Evolutionary conservation across 2,888 invertebrate species (phyloP), one percentile per base, ranked within the genome.

Genomic region (Agrotis segetum): DNA sequence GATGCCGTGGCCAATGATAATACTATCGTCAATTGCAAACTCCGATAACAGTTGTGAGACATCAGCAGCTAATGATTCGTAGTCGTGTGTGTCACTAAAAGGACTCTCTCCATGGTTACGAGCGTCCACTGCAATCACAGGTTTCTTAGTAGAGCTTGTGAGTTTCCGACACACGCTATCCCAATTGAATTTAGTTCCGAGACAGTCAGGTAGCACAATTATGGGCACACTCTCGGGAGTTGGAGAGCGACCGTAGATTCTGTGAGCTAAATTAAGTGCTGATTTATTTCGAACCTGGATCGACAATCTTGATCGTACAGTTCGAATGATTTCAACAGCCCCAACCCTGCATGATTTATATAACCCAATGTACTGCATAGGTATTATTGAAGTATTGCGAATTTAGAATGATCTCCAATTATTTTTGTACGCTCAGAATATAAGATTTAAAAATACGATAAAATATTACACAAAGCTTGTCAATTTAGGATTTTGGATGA

Each of bases 31-130:
- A 11, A 85, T 16, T 29, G 65, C 55, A 46, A 81, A 67, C 3
- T 70, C 44, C 2, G 62, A n/a, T 9, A 77, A 60, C 24, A 85
- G 53, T 19, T 74, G 53, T 0, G 59, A 58, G 11, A 75, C 55
- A 59, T 85, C 85, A 21, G 68, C 24, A 21, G 84, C 84, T 29
- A 79, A 60, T 9, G 72, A 67, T 0, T 9, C 3, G 59, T 85
- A 85, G 11, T 72, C 62, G 50, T 85, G 86, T 7, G 62, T 2
- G 0, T 91, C 77, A 0, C 96, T 92, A 88, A 99, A 99, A 0
- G 98, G 98, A 89, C 99, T 99, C 67, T 98, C 98, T 0, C 99
- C 99, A 93, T 99, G 99, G 94, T 99, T 99, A 86, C 99, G 96
- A 0, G 98, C 97, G 94, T 99, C 99, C 19, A 98, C 96, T 0